Evolutionary conservation across 2,888 invertebrate species (phyloP).

Genomic region (Acleris cristana): DNA sequence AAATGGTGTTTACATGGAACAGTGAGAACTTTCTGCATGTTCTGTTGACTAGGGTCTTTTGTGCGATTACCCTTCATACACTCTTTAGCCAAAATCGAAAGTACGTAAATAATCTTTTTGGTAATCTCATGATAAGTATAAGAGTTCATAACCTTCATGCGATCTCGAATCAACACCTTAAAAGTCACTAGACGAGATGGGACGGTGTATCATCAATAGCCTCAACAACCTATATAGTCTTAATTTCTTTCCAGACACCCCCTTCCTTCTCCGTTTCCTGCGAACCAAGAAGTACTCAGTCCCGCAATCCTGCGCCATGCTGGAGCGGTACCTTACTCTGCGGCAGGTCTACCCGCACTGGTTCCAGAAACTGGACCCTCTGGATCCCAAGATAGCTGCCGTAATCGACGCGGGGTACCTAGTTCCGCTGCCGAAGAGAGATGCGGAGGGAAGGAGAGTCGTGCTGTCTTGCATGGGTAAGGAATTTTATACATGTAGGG

Average conservation of each 20-base stretch:
- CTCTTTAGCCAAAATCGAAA: too few species aligned
- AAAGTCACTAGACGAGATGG: too few species aligned
- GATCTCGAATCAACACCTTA: too few species aligned
- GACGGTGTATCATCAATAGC: neutral
- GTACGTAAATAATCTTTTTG: too few species aligned
- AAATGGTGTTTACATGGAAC: too few species aligned
- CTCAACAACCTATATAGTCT: neutral
- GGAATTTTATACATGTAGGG: constrained; percentile 36
- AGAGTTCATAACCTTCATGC: too few species aligned
- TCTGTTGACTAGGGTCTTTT: too few species aligned
- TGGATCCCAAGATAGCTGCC: constrained; percentile 90
- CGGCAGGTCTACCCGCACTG: constrained; percentile 93
- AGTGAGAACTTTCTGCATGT: too few species aligned
- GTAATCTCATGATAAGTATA: too few species aligned
- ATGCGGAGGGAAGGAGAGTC: constrained; percentile 89
- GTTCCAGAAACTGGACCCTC: constrained; percentile 92
- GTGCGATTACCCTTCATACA: too few species aligned
- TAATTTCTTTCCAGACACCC: constrained; percentile 82
- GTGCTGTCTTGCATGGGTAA: constrained; percentile 91
- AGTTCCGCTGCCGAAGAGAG: constrained; percentile 89
- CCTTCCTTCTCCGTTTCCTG: constrained; percentile 92
- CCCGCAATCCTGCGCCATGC: constrained; percentile 92
- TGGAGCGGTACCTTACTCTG: constrained; percentile 93
- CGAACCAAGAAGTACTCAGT: constrained; percentile 95
- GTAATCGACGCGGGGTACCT: constrained; percentile 92